phyloP scores from a whole-genome alignment of 2,113 vertebrate species.

The Oophaga pumilio region DNA sequence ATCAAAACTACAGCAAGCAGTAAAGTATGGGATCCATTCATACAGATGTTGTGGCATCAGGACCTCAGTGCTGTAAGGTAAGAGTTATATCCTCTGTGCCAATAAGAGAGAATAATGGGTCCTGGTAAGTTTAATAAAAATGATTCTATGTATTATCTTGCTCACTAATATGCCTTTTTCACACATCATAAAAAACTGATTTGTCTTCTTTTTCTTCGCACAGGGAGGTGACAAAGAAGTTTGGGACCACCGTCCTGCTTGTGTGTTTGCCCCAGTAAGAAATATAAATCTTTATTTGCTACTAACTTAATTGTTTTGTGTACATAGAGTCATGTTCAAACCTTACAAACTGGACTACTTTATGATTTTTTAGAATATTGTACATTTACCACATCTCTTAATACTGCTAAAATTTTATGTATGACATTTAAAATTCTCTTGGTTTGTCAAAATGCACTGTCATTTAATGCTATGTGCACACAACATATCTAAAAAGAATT shows the following conservation, averaged over 20 bases:
- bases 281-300: neutral
- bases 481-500: no score
- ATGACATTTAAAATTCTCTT: neutral
- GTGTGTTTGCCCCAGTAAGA: slow-evolving; percentile 83
- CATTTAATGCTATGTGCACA: neutral
- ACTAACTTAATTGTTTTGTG: neutral
- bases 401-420: neutral
- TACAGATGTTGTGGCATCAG: neutral
- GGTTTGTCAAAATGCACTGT: neutral
- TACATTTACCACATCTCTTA: neutral
- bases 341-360: no score
- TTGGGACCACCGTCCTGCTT: slow-evolving; percentile 70
- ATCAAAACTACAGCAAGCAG: no score
- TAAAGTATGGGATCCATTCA: neutral
- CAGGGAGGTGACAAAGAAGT: slow-evolving; percentile 74
- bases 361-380: neutral
- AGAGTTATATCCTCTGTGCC: neutral
- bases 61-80: neutral
- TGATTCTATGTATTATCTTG: neutral
- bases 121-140: neutral
- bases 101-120: neutral
- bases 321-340: no score
- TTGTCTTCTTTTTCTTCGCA: neutral
- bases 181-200: no score
- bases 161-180: neutral